These are phyloP conservation scores for Drosophila nigricruria DNA, from an alignment of 2,888 invertebrate species.

Conservation along the genomic window DNA sequence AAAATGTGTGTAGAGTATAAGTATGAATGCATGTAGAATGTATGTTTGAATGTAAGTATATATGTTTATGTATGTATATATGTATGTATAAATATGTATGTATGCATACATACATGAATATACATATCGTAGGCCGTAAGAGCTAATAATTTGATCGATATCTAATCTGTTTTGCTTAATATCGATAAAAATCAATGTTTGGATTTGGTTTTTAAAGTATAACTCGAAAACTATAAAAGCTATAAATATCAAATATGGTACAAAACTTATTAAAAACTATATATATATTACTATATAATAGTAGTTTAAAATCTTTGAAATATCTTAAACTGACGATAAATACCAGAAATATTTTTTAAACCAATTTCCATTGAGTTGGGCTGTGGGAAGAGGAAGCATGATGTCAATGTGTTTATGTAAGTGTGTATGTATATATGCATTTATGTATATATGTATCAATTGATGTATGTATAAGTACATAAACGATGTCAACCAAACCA, in stretches of 20 bases:
- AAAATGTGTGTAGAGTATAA: neutral
- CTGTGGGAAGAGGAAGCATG: too few relatives aligned
- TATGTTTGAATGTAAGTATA: neutral
- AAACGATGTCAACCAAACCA: neutral
- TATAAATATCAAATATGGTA: neutral
- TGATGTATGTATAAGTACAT: too few relatives aligned
- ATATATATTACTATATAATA: too few relatives aligned
- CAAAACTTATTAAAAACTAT: too few relatives aligned
- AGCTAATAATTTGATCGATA: neutral
- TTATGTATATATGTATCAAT: neutral
- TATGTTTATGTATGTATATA: neutral
- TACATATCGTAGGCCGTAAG: neutral
- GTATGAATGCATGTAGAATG: neutral
- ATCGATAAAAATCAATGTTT: neutral
- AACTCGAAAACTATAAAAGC: neutral
- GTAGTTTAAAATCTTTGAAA: too few relatives aligned
- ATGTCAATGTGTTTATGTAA: neutral
- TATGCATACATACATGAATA: too few relatives aligned
- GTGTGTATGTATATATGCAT: neutral
- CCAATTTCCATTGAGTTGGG: too few relatives aligned
- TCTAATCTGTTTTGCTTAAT: neutral
- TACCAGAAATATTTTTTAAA: too few relatives aligned
- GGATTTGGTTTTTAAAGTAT: neutral
- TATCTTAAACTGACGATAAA: too few relatives aligned
- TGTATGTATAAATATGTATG: neutral